A percentile compares a stretch with the other conserved stretches of the same genome.
phyloP scores from a whole-genome alignment of 2,888 invertebrate species.

The Lydus trimaculatus region DNA sequence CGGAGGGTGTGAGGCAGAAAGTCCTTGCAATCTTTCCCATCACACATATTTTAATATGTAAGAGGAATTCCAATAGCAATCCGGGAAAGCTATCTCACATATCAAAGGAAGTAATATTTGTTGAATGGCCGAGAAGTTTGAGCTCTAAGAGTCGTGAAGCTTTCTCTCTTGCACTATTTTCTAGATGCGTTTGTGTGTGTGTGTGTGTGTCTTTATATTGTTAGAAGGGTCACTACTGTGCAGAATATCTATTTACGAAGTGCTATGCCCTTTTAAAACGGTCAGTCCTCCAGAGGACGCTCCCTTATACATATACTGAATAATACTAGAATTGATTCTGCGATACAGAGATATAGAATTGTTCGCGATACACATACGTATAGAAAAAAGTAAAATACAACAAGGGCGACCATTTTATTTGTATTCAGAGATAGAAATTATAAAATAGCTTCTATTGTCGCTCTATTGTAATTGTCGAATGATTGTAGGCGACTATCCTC shows the following conservation, averaged over 20 bases:
- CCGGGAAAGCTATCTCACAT: slow-evolving; percentile 56
- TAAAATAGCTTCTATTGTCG: slow-evolving; percentile 17
- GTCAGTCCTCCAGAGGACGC: slow-evolving; percentile 58
- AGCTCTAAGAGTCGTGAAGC: slow-evolving; percentile 14
- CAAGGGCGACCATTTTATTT: slow-evolving; percentile 23
- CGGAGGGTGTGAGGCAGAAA: slow-evolving; percentile 11
- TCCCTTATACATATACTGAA: slow-evolving; percentile 43
- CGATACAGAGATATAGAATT: slow-evolving; percentile 57
- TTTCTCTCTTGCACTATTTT: slow-evolving; percentile 10
- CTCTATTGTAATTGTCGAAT: slow-evolving; percentile 10
- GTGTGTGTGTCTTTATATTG: slow-evolving; percentile 11
- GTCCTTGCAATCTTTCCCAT: slow-evolving; percentile 34
- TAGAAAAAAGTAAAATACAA: slow-evolving; percentile 4
- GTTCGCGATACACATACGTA: slow-evolving; percentile 51
- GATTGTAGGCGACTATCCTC: not conserved
- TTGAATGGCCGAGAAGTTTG: slow-evolving; percentile 48
- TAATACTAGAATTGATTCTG: slow-evolving; percentile 61
- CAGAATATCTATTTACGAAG: slow-evolving; percentile 58
- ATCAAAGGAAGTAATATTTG: slow-evolving; percentile 62
- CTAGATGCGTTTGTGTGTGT: not conserved
- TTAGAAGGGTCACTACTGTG: slow-evolving; percentile 45
- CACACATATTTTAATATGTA: slow-evolving; percentile 43
- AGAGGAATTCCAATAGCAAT: slow-evolving; percentile 54
- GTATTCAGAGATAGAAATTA: slow-evolving; percentile 26
- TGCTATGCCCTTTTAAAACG: slow-evolving; percentile 59